Evolutionary conservation across 2,888 invertebrate species (phyloP).

Genomic region (Orchesellides sinensis): DNA sequence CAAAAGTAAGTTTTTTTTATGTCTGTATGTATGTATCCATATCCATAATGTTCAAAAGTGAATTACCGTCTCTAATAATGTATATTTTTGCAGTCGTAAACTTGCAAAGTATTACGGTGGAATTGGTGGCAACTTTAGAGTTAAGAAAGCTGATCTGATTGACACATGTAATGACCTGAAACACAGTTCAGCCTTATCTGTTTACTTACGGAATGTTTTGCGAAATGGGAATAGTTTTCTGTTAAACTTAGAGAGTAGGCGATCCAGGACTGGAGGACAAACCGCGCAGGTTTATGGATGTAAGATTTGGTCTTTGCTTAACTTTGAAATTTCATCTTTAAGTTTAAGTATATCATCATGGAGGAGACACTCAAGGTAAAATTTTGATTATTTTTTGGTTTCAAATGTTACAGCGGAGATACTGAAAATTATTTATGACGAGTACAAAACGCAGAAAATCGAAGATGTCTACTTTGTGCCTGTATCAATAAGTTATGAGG

Average conservation of each 20-base stretch:
- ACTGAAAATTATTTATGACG: conserved; percentile 36
- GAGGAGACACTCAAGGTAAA: no score
- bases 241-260: conserved; percentile 50
- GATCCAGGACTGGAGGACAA: conserved; percentile 55
- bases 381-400: not conserved
- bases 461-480: conserved; percentile 69
- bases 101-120: conserved; percentile 15
- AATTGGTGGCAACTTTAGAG: no score
- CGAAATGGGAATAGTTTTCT: conserved; percentile 34
- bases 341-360: no score
- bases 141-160: not conserved
- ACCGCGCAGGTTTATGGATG: conserved; percentile 63
- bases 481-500: conserved; percentile 62
- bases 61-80: no score
- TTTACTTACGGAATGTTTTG: conserved; percentile 46
- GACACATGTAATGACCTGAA: conserved; percentile 9
- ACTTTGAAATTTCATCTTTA: not conserved
- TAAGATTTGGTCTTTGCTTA: conserved; percentile 26
- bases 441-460: conserved; percentile 30
- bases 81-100: not conserved
- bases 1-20: conserved; percentile 12
- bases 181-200: conserved; percentile 25
- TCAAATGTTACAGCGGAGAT: conserved; percentile 51
- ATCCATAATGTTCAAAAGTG: no score
- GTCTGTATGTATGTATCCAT: no score